Evolutionary conservation across 2,113 vertebrate species (phyloP), one percentile per base, ranked within the genome.

Genomic region (Phoxinus phoxinus): DNA sequence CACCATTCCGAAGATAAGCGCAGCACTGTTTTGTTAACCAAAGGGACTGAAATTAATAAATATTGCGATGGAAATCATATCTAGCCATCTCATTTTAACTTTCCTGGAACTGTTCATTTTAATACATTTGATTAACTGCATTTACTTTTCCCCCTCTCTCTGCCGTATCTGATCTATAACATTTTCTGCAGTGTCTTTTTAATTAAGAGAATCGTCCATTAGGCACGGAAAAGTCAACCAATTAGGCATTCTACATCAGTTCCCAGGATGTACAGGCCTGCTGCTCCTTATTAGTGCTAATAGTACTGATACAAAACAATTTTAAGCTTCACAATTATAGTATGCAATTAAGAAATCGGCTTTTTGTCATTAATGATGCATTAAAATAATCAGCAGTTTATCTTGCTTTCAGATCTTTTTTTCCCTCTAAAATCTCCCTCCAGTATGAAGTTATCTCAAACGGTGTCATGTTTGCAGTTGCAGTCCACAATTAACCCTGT

Each of bases 61-160:
- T 95, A 95, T 92, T 94, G 93, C 90, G 91, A 88, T 88, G 71
- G 90, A 94, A 95, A 96, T 96, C 93, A 88, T 94, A 96, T 94
- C 93, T 93, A 90, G 90, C 92, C 75, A 96, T 97, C 94, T 96
- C 93, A 90, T 92, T 94, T 91, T 92, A 89, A 95, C 96, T 94
- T 96, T 95, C 95, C 97, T 97, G 95, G 95, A 96, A 96, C 94
- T 92, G 93, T 90, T 95, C 92, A 92, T 95, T 96, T 96, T 93
- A 91, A 90, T 95, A 95, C 95, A 97, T 97, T 96, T 96, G 95
- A 98, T 97, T 97, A 96, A 95, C 92, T 91, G 91, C 93, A 87
- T 95, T 94, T 94, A 94, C 91, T 94, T 93, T 90, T 58, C 32
- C 48, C 53, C 69, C 32, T 58, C 61, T 67, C 75, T 87, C 72